Conservation (phyloP, 2,113 vertebrate genomes). For the Emydocephalus ijimae region DNA sequence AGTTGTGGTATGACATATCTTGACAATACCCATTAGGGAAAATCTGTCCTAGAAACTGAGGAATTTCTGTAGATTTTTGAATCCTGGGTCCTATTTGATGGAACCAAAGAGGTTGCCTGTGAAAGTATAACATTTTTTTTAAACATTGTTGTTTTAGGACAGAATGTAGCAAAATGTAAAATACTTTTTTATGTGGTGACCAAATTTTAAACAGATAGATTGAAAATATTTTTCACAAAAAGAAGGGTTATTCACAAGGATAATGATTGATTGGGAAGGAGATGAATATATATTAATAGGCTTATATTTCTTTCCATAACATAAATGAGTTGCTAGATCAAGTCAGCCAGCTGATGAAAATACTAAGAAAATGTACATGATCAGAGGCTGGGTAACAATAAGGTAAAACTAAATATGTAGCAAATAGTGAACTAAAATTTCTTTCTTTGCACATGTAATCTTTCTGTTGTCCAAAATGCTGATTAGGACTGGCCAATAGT, state of each 20-base stretch:
- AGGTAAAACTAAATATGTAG: not conserved
- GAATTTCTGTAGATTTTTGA: not conserved
- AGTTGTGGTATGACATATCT: not conserved
- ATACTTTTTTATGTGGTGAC: not conserved
- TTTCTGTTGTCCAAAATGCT: not conserved
- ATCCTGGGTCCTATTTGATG: not conserved
- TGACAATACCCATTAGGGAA: not conserved
- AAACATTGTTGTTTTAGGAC: not conserved
- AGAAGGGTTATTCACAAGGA: not conserved
- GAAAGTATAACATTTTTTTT: not conserved
- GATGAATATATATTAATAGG: not conserved
- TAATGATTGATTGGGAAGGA: not conserved
- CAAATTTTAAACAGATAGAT: not conserved
- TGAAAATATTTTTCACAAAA: not conserved
- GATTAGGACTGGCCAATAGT: not conserved
- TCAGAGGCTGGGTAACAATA: not conserved
- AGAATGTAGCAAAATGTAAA: not conserved
- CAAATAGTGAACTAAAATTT: not conserved
- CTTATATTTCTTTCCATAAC: not conserved
- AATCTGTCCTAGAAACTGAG: not conserved
- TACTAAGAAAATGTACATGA: not conserved
- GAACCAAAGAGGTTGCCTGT: not conserved
- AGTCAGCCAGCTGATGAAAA: not conserved
- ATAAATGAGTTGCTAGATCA: not conserved
- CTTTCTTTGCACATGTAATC: not conserved